These are phyloP conservation scores for Halichondria panicea DNA, from an alignment of 37 sponge, comb jelly and placozoan genomes.

Conservation along the genomic window DNA sequence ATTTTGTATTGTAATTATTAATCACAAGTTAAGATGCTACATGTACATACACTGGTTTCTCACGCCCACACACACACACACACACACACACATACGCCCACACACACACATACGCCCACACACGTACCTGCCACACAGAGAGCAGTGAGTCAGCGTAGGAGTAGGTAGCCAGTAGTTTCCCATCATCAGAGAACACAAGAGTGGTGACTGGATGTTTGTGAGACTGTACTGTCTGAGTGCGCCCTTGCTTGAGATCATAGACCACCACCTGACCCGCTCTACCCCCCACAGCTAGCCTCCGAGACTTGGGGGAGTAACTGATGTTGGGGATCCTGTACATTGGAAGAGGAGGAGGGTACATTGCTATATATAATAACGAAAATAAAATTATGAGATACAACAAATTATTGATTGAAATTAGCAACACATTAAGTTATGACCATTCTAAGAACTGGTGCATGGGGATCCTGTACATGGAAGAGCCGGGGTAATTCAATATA, in stretches of 20 bases:
- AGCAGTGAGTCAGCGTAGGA: conserved; percentile 78
- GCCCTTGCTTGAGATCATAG: conserved; percentile 78
- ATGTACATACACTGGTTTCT: neutral
- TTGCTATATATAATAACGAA: too few relatives aligned
- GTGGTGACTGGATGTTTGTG: conserved; percentile 83
- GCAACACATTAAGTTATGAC: too few relatives aligned
- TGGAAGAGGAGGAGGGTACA: too few relatives aligned
- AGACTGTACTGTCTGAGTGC: conserved; percentile 55
- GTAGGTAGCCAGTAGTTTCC: conserved; percentile 78
- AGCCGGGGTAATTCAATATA: neutral
- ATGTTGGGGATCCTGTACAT: conserved; percentile 68
- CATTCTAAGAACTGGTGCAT: too few relatives aligned
- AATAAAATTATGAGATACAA: too few relatives aligned
- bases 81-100: too few relatives aligned
- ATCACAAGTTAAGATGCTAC: too few relatives aligned
- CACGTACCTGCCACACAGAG: conserved; percentile 86
- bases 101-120: neutral
- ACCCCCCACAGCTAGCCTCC: conserved; percentile 83
- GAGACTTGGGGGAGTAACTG: conserved; percentile 66
- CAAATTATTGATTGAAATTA: too few relatives aligned
- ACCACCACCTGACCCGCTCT: conserved; percentile 62
- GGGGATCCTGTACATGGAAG: too few relatives aligned
- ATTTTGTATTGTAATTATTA: too few relatives aligned
- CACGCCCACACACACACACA: too few relatives aligned
- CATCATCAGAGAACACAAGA: conserved; percentile 85